These are phyloP conservation scores for Myotis findleyi DNA, from an alignment of 2,797 vertebrate species.

Conservation along the genomic window DNA sequence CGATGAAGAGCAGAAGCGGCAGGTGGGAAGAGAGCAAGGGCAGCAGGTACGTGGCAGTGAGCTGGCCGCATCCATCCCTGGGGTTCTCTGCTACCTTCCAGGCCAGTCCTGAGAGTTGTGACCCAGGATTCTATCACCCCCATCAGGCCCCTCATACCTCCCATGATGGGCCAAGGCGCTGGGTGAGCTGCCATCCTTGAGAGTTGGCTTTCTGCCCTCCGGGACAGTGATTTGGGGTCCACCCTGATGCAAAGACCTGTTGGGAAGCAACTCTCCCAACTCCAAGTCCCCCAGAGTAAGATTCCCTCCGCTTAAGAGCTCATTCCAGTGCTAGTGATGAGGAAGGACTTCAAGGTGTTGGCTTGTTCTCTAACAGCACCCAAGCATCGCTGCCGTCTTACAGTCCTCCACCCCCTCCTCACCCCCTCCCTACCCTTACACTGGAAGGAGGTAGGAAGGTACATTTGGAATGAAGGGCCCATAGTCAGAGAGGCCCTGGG, in stretches of 20 bases:
- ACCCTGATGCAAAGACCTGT: background rate
- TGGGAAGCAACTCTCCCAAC: background rate
- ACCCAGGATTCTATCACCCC: background rate
- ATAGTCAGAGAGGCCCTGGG: background rate
- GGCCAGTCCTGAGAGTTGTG: background rate
- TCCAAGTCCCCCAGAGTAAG: background rate
- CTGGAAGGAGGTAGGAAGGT: background rate
- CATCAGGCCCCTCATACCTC: background rate
- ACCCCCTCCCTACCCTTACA: background rate
- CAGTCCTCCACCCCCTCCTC: background rate
- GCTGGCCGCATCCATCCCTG: background rate
- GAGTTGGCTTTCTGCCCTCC: background rate
- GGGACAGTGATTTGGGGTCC: background rate
- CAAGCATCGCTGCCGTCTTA: background rate
- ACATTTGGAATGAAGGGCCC: background rate
- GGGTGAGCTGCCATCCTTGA: background rate
- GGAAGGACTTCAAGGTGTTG: background rate
- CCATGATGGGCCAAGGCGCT: background rate
- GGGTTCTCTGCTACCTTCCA: too few species aligned
- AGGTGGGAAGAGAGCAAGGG: conserved; percentile 93
- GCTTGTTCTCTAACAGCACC: background rate
- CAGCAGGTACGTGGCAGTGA: conserved; percentile 89
- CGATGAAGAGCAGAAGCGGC: conserved; percentile 92
- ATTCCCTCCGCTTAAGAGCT: background rate
- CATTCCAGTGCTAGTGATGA: background rate